Base-by-base conservation (phyloP, 2,888 invertebrate genomes). In the Tipula helvola region DNA sequence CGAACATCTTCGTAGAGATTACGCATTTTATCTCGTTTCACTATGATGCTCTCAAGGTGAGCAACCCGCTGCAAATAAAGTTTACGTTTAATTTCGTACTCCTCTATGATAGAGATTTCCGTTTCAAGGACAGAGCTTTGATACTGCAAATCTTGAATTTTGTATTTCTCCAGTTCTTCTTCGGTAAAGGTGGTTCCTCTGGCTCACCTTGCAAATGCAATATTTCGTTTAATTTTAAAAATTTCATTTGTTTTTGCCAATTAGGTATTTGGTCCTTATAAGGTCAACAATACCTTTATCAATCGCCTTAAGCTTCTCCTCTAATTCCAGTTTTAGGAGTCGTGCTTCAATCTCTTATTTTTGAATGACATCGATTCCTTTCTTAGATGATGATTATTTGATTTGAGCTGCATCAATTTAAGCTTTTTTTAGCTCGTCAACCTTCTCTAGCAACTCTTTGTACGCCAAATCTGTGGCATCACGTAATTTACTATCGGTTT, bases 41-140 rank as follows among this genome's bases (percentile, higher is more conserved):
- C 92, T 0, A 97, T 97, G 2, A 98, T 95, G 83, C 95, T 94
- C 87, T 98, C 96, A 3, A 99, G 91, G 88, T 97, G 97, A 0
- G 94, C 93, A 0, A 95, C 95, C 1, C 97, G 94, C 88, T 94
- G 93, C 86, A 97, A 89, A 89, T 95, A 98, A 0, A 95, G 90
- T 83, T 94, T 93, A 88, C 96, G 95, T 92, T 97, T 95, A 0
- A 93, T 93, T 88, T 93, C 93, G 89, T 94, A 96, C 87, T 96
- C 96, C 90, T 94, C 93, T 90, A 96, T 95, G 88, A 96, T 94
- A 85, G 95, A 94, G 0, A 96, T 90, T 87, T 94, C 91, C 42
- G 94, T 93, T 89, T 94, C 94, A 86, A 94, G 93, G 0, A 93
- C 92, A 0, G 93, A 91, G 44, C 94, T 90, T 88, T 94, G 92